A percentile compares a stretch with the other conserved stretches of the same genome.
Evolutionary conservation across 2,888 invertebrate species (phyloP).

Genomic region (Laspeyria flexula): DNA sequence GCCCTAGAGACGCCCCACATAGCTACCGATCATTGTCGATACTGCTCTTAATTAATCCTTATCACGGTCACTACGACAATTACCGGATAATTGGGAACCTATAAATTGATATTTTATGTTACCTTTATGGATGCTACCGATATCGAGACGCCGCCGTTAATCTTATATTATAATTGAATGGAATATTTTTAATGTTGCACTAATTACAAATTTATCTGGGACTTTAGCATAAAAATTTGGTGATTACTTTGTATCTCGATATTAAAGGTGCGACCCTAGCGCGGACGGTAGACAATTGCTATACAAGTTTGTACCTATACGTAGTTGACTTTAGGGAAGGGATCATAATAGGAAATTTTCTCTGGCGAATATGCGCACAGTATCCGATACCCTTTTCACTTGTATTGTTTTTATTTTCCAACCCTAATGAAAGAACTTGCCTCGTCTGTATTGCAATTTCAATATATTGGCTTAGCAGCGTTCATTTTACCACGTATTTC

Average conservation of each 20-base stretch:
- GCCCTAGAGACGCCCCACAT: constrained; percentile 46
- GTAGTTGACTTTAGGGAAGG: constrained; percentile 80
- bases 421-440: constrained; percentile 84
- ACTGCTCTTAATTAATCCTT: constrained; percentile 36
- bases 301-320: constrained; percentile 71
- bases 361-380: constrained; percentile 78
- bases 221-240: constrained; percentile 23
- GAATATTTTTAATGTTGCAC: constrained; percentile 40
- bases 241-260: constrained; percentile 41
- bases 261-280: constrained; percentile 45
- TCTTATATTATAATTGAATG: constrained; percentile 32
- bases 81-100: constrained; percentile 39
- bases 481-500: constrained; percentile 53
- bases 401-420: constrained; percentile 84
- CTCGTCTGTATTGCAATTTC: constrained; percentile 76
- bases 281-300: constrained; percentile 74
- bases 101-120: constrained; percentile 46
- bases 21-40: constrained; percentile 51
- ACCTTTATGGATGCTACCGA: constrained; percentile 39
- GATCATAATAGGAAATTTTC: constrained; percentile 84
- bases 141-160: constrained; percentile 37
- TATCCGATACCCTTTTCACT: constrained; percentile 83
- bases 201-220: constrained; percentile 31
- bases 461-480: constrained; percentile 69
- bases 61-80: constrained; percentile 34